A percentile compares a stretch with the other conserved stretches of the same genome.
Evolutionary conservation across 2,113 vertebrate species (phyloP).

Genomic region (Petromus typicus): DNA sequence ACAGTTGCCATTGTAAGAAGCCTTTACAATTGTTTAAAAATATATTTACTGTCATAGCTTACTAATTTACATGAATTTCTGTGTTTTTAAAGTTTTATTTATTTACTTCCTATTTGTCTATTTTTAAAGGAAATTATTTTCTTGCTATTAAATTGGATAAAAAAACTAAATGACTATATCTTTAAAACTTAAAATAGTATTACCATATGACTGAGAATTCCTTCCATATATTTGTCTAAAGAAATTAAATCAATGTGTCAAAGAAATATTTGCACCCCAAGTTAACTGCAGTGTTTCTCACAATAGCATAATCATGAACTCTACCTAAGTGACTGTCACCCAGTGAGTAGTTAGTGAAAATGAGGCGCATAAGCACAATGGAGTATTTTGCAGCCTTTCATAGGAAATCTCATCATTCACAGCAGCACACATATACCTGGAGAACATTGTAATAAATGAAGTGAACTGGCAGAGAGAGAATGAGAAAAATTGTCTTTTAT

Average conservation of each 20-base stretch:
- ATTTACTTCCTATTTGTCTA: neutral
- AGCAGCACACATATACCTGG: neutral
- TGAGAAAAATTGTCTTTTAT: neutral
- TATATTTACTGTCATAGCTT: neutral
- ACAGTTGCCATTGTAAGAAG: conserved; percentile 68
- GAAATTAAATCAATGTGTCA: neutral
- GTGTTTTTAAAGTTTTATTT: neutral
- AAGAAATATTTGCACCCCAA: neutral
- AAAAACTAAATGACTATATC: neutral
- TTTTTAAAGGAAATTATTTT: neutral
- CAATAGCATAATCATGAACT: neutral
- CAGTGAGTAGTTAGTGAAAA: neutral
- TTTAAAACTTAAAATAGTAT: neutral
- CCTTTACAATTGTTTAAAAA: too few relatives aligned
- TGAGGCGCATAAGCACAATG: neutral
- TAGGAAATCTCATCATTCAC: neutral
- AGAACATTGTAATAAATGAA: neutral
- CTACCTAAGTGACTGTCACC: too few relatives aligned
- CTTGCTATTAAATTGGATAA: neutral
- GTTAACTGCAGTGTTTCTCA: neutral
- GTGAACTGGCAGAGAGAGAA: neutral
- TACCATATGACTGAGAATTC: neutral
- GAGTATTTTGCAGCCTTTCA: neutral
- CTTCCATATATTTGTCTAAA: neutral
- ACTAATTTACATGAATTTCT: neutral